Evolutionary conservation across 2,113 vertebrate species (phyloP), one percentile per base, ranked within the genome.

Genomic region (Zapus hudsonius): DNA sequence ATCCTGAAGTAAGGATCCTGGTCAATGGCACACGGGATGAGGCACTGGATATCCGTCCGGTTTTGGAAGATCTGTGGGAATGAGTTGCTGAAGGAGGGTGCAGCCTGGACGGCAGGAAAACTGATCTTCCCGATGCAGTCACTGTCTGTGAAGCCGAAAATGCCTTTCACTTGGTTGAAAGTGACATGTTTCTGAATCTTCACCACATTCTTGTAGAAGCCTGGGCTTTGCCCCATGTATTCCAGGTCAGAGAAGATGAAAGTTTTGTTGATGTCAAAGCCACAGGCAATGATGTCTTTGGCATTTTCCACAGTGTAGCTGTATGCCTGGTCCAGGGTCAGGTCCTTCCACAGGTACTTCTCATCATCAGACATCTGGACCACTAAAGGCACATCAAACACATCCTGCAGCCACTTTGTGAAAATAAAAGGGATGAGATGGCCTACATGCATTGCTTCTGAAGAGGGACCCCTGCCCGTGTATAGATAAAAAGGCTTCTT

Each of bases 1-100:
- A 99, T 99, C 90, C 99, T 98, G 96, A 99, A 99, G 97, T 99
- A 99, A 1, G 99, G 99, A 52, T 99, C 99, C 99, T 99, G 99
- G 97, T 99, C 99, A 0, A 99, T 99, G 95, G 99, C 99, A 86
- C 99, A 99, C 0, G 99, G 99, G 94, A 99, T 99, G 92, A 99
- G 99, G 98, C 99, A 99, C 95, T 98, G 99, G 86, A 99, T 93
- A 38, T 99, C 99, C 1, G 98, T 98, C 96, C 97, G 98, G 95
- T 96, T 98, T 23, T 97, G 97, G 83, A 99, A 99, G 96, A 99
- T 99, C 91, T 99, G 98, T 25, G 99, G 99, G 98, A 99, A 99
- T 0, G 99, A 99, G 94, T 96, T 98, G 97, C 99, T 99, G 98
- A 99, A 99, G 76, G 99, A 99, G 4, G 99, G 99, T 4, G 99